These are phyloP conservation scores for Macaria liturata DNA, from an alignment of 2,888 invertebrate genomes.

Conservation along the genomic window DNA sequence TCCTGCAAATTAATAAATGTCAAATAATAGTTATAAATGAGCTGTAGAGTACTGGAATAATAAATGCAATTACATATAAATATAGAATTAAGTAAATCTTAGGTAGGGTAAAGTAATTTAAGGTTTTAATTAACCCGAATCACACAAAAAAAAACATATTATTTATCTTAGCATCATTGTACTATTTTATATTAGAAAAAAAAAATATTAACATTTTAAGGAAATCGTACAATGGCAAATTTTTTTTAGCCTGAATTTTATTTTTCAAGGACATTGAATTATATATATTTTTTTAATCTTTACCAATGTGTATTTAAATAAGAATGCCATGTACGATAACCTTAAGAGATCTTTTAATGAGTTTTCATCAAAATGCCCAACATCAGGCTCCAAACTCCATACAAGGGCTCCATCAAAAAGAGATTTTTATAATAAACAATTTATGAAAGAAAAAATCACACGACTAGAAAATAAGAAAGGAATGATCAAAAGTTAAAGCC, in stretches of 20 bases:
- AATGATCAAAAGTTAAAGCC: slow-evolving; percentile 16
- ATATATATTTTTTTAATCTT: no score
- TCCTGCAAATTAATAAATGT: no score
- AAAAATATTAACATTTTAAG: no score
- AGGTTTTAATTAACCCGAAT: not conserved
- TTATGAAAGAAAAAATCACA: slow-evolving; percentile 3
- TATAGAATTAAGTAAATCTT: no score
- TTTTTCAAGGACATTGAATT: no score
- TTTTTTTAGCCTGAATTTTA: no score
- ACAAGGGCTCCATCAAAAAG: slow-evolving; percentile 12
- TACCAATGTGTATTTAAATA: no score
- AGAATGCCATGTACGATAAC: no score
- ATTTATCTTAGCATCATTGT: not conserved
- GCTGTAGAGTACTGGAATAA: not conserved
- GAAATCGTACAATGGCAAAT: no score
- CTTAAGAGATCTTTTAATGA: slow-evolving; percentile 56
- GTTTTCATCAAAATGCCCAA: slow-evolving; percentile 49
- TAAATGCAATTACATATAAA: slow-evolving; percentile 40
- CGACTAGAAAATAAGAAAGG: slow-evolving; percentile 25
- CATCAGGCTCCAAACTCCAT: slow-evolving; percentile 11
- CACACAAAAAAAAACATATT: slow-evolving; percentile 1
- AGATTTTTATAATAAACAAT: slow-evolving; percentile 8
- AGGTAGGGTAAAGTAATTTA: no score
- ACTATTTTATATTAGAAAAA: not conserved
- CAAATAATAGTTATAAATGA: no score